phyloP scores from a whole-genome alignment of 64 coral and sea anemone genomes.

The Acropora yongei region DNA sequence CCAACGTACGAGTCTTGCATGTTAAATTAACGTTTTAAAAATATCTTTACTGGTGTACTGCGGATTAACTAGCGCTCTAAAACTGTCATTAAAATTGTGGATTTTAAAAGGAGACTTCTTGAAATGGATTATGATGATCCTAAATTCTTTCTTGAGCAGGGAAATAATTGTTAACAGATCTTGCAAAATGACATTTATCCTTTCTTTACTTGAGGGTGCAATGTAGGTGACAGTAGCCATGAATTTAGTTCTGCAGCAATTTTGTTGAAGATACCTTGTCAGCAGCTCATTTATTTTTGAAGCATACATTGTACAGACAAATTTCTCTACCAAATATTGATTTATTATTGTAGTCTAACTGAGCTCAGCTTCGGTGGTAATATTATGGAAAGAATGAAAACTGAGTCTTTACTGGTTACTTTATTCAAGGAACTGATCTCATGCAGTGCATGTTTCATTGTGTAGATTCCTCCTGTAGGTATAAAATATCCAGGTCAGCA shows the following conservation, averaged over 20 bases:
- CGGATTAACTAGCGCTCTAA: neutral
- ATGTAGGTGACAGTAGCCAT: neutral
- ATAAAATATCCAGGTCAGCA: too few species aligned
- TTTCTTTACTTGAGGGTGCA: neutral
- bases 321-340: neutral
- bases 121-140: neutral
- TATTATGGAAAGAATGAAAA: neutral
- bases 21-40: conserved; percentile 73
- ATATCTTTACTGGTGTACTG: neutral
- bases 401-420: too few species aligned
- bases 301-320: conserved; percentile 8
- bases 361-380: neutral
- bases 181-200: neutral
- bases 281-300: neutral
- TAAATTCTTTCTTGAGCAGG: neutral
- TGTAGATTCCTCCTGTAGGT: too few species aligned
- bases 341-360: neutral
- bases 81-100: neutral
- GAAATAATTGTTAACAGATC: neutral
- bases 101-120: neutral
- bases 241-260: neutral
- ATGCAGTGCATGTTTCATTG: too few species aligned
- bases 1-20: conserved; percentile 98
- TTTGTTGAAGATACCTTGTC: neutral
- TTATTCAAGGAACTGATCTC: too few species aligned